Percentiles rank a stretch among this genome's conserved stretches.
Conservation (phyloP, 2,113 vertebrate species). For the Neofelis nebulosa region DNA sequence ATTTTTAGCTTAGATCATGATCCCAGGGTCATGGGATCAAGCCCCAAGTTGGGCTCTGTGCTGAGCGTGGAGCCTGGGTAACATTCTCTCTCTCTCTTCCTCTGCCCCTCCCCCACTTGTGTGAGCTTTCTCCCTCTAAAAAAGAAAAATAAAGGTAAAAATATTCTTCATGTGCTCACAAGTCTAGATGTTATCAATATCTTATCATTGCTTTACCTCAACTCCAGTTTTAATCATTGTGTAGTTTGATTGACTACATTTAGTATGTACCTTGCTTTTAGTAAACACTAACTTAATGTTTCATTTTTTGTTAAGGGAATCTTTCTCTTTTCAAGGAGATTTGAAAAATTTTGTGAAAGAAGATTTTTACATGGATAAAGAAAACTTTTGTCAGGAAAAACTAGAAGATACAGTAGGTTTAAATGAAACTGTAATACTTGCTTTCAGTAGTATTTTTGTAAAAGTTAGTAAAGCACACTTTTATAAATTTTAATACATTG, state of each 20-base stretch:
- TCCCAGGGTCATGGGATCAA: too few species aligned
- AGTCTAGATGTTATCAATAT: slow-evolving; percentile 24
- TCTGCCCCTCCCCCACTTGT: too few species aligned
- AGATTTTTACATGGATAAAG: slow-evolving; percentile 66
- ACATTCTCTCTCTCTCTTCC: too few species aligned
- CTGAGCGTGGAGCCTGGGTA: too few species aligned
- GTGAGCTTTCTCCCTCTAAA: too few species aligned
- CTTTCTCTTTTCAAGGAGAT: slow-evolving; percentile 76
- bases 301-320: slow-evolving; percentile 79
- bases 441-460: slow-evolving; percentile 53
- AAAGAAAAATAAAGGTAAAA: background rate
- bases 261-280: slow-evolving; percentile 7
- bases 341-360: slow-evolving; percentile 44
- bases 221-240: slow-evolving; percentile 4
- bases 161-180: slow-evolving; percentile 16
- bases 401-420: slow-evolving; percentile 64
- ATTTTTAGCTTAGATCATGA: too few species aligned
- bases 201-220: slow-evolving; percentile 15
- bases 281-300: slow-evolving; percentile 57
- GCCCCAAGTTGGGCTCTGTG: too few species aligned
- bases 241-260: slow-evolving; percentile 24
- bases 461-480: slow-evolving; percentile 32
- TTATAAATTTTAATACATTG: background rate
- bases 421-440: slow-evolving; percentile 48
- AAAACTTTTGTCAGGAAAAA: slow-evolving; percentile 72